Conservation (phyloP, 2,113 vertebrate genomes). For the Archocentrus centrarchus region DNA sequence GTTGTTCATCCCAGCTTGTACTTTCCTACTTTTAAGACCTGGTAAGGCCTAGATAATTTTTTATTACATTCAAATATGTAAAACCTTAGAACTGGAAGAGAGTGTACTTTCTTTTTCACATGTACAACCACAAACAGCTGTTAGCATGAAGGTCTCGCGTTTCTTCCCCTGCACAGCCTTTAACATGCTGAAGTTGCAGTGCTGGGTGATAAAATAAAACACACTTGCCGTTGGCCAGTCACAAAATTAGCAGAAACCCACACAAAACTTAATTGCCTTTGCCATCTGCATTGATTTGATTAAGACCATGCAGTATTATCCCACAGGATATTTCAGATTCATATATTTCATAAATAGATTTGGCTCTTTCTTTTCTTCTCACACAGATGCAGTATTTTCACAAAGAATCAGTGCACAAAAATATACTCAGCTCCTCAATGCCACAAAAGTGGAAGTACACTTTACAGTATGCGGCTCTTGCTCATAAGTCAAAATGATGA, state of each 20-base stretch:
- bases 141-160: not conserved
- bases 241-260: conserved; percentile 44
- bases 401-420: conserved; percentile 1
- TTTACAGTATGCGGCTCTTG: conserved; percentile 25
- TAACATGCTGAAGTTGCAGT: not conserved
- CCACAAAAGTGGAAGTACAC: conserved; percentile 18
- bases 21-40: not conserved
- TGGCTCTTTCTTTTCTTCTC: conserved; percentile 11
- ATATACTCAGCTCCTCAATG: not conserved
- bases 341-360: conserved; percentile 31
- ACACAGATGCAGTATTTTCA: conserved; percentile 5
- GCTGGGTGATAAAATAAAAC: conserved; percentile 26
- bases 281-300: conserved; percentile 60
- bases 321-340: conserved; percentile 42
- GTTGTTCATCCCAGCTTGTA: not conserved
- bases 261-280: conserved; percentile 51
- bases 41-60: not conserved
- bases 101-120: not conserved
- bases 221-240: conserved; percentile 45
- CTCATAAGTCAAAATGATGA: conserved; percentile 60
- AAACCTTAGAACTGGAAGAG: not conserved
- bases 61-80: not conserved
- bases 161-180: not conserved
- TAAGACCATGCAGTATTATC: conserved; percentile 42
- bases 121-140: not conserved